Conservation (phyloP, 2,113 vertebrate genomes). For the Eleginops maclovinus region DNA sequence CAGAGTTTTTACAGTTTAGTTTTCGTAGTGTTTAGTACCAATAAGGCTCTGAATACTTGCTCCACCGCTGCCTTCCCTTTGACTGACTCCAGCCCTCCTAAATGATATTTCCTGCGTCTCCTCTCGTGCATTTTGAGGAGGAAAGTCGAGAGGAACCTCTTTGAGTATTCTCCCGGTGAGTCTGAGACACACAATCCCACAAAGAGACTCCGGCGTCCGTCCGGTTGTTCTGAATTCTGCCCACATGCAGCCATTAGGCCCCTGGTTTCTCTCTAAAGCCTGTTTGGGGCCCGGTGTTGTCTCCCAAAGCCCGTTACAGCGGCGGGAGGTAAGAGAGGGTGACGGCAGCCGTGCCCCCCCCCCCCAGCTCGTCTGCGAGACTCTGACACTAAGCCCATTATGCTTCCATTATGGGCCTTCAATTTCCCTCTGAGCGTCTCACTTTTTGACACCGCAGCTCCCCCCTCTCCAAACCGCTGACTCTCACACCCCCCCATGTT, state of each 20-base stretch:
- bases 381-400: constrained; percentile 87
- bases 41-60: no score
- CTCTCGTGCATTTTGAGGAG: constrained; percentile 48
- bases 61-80: constrained; percentile 12
- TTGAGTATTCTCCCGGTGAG: constrained; percentile 71
- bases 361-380: constrained; percentile 74
- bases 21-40: no score
- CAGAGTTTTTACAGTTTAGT: no score
- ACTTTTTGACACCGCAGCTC: constrained; percentile 80
- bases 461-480: constrained; percentile 74
- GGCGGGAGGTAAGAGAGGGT: constrained; percentile 77
- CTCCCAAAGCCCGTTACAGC: constrained; percentile 74
- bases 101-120: constrained; percentile 38
- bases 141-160: constrained; percentile 40
- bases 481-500: constrained; percentile 41
- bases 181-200: constrained; percentile 69
- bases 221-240: constrained; percentile 71
- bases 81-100: constrained; percentile 35
- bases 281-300: constrained; percentile 69
- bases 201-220: constrained; percentile 65
- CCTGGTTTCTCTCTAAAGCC: constrained; percentile 70
- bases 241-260: constrained; percentile 74
- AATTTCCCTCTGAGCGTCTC: constrained; percentile 83
- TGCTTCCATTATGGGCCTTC: constrained; percentile 85
- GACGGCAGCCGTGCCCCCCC: constrained; percentile 70